Percentiles rank a stretch among this genome's conserved stretches.
phyloP scores from a whole-genome alignment of 2,113 vertebrate species.

The Piaya cayana region DNA sequence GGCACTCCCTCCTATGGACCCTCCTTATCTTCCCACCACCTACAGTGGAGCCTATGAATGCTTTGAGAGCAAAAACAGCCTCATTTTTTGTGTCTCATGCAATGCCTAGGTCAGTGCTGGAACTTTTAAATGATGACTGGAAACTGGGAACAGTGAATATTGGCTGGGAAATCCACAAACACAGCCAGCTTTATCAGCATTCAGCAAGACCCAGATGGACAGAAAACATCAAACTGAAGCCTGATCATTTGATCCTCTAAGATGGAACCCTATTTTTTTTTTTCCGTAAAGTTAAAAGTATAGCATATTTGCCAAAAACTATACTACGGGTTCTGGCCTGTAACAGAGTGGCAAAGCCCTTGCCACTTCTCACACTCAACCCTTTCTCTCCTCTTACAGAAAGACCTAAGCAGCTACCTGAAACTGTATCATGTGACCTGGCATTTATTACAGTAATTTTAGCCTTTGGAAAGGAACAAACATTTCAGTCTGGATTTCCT shows the following conservation, averaged over 20 bases:
- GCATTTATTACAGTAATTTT: slow-evolving; percentile 24
- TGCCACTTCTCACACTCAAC: neutral
- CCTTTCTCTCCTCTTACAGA: neutral
- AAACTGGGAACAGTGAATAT: neutral
- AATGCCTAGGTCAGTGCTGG: neutral
- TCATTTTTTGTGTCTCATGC: neutral
- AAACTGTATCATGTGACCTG: neutral
- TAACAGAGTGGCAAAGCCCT: neutral
- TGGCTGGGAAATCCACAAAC: neutral
- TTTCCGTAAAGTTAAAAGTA: neutral
- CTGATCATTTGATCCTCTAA: neutral
- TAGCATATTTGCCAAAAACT: neutral
- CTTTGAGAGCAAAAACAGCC: neutral
- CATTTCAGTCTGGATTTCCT: slow-evolving; percentile 41
- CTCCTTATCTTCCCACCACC: neutral
- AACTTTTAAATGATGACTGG: neutral
- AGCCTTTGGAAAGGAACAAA: slow-evolving; percentile 22
- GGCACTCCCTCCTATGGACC: neutral
- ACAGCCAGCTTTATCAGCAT: neutral
- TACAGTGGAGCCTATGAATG: neutral
- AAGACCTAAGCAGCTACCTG: neutral
- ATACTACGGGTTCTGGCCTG: neutral
- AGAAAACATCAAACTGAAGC: neutral
- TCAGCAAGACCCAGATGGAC: neutral
- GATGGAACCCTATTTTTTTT: neutral